Base-by-base conservation (phyloP, 92 coral and sea anemone species). In the Scolanthus callimorphus region DNA sequence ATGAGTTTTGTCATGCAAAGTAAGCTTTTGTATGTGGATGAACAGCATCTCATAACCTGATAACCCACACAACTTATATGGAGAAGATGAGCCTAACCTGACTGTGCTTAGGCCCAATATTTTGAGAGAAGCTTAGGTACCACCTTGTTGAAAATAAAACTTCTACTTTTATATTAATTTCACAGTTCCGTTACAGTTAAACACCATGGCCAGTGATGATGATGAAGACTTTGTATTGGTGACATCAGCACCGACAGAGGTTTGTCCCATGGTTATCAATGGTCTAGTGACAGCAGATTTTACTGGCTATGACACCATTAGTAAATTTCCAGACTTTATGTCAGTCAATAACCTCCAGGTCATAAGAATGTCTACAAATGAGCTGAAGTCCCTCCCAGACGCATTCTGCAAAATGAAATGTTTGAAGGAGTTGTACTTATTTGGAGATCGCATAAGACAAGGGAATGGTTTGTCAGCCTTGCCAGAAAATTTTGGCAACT, bases 241-340 rank as follows among this genome's bases (percentile, higher is more conserved):
- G 39, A 31, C 27, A 3, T 30, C 29, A 17, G 71, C 65, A 4
- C 89, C 96, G 15, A 55, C 52, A 4, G 70, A 76, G 11, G 30
- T 75, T 11, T 76, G 73, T 3, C 58, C 77, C n/a, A 55, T 63
- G 25, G 29, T 23, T 0, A 71, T 69, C 24, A 67, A 72, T 78
- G 97, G 91, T 3, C 21, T 25, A 10, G 67, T 84, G 17, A 70
- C 74, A 2, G 87, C 78, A 25, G 96, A 88, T 34, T 73, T 79
- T 37, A 74, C 80, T 17, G 62, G 26, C 20, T 92, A 69, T 69
- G 98, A 83, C 27, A 62, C 86, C 6, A 57, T 83, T 34, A 10
- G 59, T 3, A n/a, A 51, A 20, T 81, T 92, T 57, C 90, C 96
- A 0, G 47, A 70, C 51, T 65, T 87, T 55, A 39, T 60, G 8